Evolutionary conservation across 2,113 vertebrate species (phyloP), one percentile per base, ranked within the genome.

Genomic region (Leptobrachium ailaonicum): DNA sequence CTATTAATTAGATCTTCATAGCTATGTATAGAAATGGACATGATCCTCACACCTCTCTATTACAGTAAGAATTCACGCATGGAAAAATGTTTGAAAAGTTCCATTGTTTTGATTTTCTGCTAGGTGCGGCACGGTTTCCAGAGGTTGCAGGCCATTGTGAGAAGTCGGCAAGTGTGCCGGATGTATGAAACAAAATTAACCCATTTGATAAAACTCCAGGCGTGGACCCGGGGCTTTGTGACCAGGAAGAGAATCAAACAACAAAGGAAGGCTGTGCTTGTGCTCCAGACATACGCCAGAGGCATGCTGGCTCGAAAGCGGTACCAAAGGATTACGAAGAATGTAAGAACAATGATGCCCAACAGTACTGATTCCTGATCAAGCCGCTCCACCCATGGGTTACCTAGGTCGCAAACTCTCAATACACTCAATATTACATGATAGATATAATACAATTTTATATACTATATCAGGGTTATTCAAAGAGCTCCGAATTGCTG

Each of bases 91-190:
- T 32, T 32, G 20, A 32, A 32, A 32, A 32, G 20, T 32, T 32
- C 20, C 20, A 32, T 32, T 32, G 20, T 32, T 40, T 82, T 71
- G 10, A 32, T 0, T n/a, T 74, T 43, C 82, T 2, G 5, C 0
- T 83, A 99, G 98, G 90, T 93, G 78, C 87, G 95, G 83, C 84
- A 94, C 80, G 97, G 98, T 45, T 96, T 95, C 0, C 88, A 91
- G 1, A 95, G 98, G n/a, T 89, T 99, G 47, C 98, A 96, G 85
- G 97, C 97, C 0, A 88, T 93, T 42, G 87, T 88, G 53, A 94
- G 91, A 9, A 89, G 95, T 67, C 93, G 85, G 6, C 90, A 91
- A 71, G 84, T 98, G 6, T 78, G 85, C 0, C 86, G 84, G 53
- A 87, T 87, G 14, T 97, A 98, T 41, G 88, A 90, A 83, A 88